Conservation (phyloP, 2,797 vertebrate genomes). For the Rhabdophis nuchalis region DNA sequence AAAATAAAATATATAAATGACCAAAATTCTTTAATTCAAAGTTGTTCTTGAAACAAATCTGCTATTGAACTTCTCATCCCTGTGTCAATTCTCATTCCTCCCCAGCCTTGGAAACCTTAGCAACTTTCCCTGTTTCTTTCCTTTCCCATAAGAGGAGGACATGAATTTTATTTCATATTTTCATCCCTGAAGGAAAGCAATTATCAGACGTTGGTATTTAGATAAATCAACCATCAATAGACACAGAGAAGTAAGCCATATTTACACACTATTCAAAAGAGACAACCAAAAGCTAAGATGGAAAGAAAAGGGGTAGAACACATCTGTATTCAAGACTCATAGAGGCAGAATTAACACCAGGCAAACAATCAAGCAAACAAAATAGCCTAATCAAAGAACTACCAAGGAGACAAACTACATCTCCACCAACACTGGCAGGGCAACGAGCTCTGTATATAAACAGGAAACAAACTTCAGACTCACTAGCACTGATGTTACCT, state of each 20-base stretch:
- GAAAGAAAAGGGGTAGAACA: neutral
- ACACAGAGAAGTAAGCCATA: neutral
- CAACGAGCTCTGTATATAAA: neutral
- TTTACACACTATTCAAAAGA: neutral
- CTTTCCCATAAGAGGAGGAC: neutral
- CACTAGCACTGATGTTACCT: neutral
- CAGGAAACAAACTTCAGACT: neutral
- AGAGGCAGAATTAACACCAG: neutral
- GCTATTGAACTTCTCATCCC: neutral
- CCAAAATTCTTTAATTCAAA: neutral
- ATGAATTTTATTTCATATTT: neutral
- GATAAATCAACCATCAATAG: neutral
- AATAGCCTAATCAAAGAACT: neutral
- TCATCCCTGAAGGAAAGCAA: neutral
- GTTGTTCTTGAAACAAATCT: neutral
- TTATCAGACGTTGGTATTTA: neutral
- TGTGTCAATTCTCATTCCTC: neutral
- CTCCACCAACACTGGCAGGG: neutral
- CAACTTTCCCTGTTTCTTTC: too few relatives aligned
- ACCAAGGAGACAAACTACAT: neutral
- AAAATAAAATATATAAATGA: conserved; percentile 19
- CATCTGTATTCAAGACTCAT: neutral
- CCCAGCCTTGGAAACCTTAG: neutral
- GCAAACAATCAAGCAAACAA: neutral
- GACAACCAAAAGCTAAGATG: neutral